Evolutionary conservation across 1,140 invertebrate species (phyloP).

Genomic region (Heterodera schachtii): DNA sequence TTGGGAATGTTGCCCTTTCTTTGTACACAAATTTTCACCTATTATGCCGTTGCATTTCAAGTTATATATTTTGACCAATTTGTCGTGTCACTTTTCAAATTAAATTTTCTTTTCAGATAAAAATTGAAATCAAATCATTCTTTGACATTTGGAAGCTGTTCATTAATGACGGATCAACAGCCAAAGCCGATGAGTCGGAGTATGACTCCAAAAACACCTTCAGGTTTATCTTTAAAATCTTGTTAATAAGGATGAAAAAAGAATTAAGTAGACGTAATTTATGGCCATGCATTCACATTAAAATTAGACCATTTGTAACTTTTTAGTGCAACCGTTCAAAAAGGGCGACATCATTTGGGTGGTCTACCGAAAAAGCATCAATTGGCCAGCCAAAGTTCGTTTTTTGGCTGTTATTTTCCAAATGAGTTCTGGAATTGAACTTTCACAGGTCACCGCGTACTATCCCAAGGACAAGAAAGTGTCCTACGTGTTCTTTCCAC

Average conservation of each 20-base stretch:
- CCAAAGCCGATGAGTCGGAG: neutral
- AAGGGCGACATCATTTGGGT: slow-evolving; percentile 45
- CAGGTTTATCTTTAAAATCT: slow-evolving; percentile 1
- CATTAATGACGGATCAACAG: neutral
- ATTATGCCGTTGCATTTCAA: no score
- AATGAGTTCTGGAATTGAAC: neutral
- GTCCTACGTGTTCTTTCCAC: slow-evolving; percentile 33
- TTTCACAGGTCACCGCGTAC: slow-evolving; percentile 26
- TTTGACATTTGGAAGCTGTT: neutral
- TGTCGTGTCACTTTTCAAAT: no score
- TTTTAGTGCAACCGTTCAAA: slow-evolving; percentile 35
- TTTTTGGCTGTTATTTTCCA: neutral
- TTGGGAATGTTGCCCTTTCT: no score
- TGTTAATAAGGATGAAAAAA: no score
- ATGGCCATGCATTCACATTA: no score
- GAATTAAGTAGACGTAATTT: no score
- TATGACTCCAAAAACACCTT: neutral
- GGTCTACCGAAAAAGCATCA: slow-evolving; percentile 27
- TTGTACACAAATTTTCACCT: no score
- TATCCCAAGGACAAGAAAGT: slow-evolving; percentile 38
- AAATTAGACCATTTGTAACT: neutral
- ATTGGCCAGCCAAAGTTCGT: slow-evolving; percentile 40
- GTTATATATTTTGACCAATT: no score
- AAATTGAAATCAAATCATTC: no score
- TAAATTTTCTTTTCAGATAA: neutral